These are phyloP conservation scores for Gallinago jamesoni DNA, from an alignment of 2,113 vertebrate genomes.

Conservation along the genomic window DNA sequence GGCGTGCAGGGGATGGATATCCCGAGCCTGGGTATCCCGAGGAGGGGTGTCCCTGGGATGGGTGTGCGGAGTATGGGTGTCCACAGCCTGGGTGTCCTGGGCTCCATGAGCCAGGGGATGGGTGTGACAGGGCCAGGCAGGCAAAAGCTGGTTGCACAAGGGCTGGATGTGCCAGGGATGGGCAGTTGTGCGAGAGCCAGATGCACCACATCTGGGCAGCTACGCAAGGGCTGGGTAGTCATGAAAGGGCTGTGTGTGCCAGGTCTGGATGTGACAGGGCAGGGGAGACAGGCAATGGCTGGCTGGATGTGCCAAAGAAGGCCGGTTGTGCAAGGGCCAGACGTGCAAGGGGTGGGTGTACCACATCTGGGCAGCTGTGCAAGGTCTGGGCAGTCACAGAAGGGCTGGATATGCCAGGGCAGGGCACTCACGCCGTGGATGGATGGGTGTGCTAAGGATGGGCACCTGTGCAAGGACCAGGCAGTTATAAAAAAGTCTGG, in stretches of 20 bases:
- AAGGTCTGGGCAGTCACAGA: background rate
- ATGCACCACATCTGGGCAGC: background rate
- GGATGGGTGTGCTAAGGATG: too few relatives aligned
- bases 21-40: too few relatives aligned
- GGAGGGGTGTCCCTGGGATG: too few relatives aligned
- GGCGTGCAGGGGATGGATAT: too few relatives aligned
- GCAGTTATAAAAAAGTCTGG: background rate
- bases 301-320: too few relatives aligned
- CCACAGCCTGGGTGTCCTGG: background rate
- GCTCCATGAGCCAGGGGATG: background rate
- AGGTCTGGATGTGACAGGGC: background rate
- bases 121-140: background rate
- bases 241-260: background rate
- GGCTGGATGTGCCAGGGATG: background rate
- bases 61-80: background rate
- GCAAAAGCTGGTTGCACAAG: background rate
- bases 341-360: background rate
- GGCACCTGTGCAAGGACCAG: background rate
- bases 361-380: too few relatives aligned
- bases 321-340: background rate
- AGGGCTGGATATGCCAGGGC: background rate
- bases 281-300: background rate
- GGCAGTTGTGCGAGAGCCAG: background rate
- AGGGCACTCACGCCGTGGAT: too few relatives aligned
- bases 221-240: too few relatives aligned